Evolutionary conservation across 1,140 invertebrate genomes (phyloP), one percentile per base, ranked within the genome.

Genomic region (Trichoplusia ni): DNA sequence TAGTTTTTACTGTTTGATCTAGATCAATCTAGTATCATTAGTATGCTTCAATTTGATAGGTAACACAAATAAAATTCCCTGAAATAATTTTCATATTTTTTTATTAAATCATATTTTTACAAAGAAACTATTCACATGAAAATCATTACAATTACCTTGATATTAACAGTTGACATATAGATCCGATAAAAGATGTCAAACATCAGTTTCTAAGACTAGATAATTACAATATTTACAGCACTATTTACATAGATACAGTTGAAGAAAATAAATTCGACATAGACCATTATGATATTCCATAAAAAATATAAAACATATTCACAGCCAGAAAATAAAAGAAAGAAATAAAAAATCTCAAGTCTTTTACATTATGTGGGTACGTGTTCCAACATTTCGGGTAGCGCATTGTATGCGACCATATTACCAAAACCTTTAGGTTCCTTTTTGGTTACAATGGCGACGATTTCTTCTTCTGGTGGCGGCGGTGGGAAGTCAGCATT

Each of bases 401-500:
- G 73, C 25, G 81, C 89, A 65, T 91, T 91, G 67, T 91, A 91
- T 23, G 90, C 90, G 8, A 91, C 90, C 90, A 91, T 91, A 67
- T 90, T 89, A 11, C 82, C 84, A 65, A 87, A 84, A 49, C 80
- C 79, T 75, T 87, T 85, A 3, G 87, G 82, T 67, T 91, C 90
- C 67, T 91, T 91, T 63, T 91, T 91, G 14, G 89, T 91, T 31
- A 91, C 83, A 29, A 91, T 91, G 13, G 89, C 85, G 38, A 91
- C 82, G 3, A 91, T 91, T 73, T 91, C 90, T 51, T 91, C 90
- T 62, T 90, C 90, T 8, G 79, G 82, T 3, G 86, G 89, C 0
- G 90, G 87, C 13, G 84, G 86, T 46, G 85, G 85, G 38, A 89
- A 82, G 2, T 90, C 85, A 35, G 66, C 60, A 73, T 60, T 78